A percentile compares a stretch with the other conserved stretches of the same genome.
phyloP scores from a whole-genome alignment of 2,888 invertebrate species.

The Athrips mouffetella region DNA sequence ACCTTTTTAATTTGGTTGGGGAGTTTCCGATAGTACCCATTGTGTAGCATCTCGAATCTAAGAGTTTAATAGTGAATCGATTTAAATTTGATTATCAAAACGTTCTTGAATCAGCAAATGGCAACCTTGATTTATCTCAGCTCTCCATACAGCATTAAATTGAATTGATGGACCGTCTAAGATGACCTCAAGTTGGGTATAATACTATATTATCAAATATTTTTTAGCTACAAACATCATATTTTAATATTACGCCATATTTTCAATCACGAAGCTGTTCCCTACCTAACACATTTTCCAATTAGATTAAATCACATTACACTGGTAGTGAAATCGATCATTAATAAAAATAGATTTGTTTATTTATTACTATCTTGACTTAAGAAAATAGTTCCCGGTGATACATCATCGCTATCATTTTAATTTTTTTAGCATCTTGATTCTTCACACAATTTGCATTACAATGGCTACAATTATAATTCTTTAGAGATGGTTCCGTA shows the following conservation, averaged over 20 bases:
- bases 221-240: constrained; percentile 40
- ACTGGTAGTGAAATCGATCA: constrained; percentile 25
- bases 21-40: constrained; percentile 43
- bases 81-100: constrained; percentile 21
- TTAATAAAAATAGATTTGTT: constrained; percentile 20
- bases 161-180: constrained; percentile 54
- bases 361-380: not conserved
- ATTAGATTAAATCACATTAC: constrained; percentile 37
- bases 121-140: constrained; percentile 60
- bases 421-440: constrained; percentile 5
- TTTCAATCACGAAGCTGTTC: constrained; percentile 51
- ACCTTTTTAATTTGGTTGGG: constrained; percentile 62
- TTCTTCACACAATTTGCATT: constrained; percentile 7
- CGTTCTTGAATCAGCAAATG: constrained; percentile 56
- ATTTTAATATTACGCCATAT: constrained; percentile 40
- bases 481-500: constrained; percentile 1
- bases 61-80: constrained; percentile 10
- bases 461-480: constrained; percentile 6
- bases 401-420: constrained; percentile 12
- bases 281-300: constrained; percentile 41
- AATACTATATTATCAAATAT: constrained; percentile 73
- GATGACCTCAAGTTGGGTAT: constrained; percentile 48
- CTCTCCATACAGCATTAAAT: constrained; percentile 58
- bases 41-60: constrained; percentile 33
- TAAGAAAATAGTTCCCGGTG: constrained; percentile 1